Evolutionary conservation across 2,888 invertebrate genomes (phyloP).

Genomic region (Rapana venosa): DNA sequence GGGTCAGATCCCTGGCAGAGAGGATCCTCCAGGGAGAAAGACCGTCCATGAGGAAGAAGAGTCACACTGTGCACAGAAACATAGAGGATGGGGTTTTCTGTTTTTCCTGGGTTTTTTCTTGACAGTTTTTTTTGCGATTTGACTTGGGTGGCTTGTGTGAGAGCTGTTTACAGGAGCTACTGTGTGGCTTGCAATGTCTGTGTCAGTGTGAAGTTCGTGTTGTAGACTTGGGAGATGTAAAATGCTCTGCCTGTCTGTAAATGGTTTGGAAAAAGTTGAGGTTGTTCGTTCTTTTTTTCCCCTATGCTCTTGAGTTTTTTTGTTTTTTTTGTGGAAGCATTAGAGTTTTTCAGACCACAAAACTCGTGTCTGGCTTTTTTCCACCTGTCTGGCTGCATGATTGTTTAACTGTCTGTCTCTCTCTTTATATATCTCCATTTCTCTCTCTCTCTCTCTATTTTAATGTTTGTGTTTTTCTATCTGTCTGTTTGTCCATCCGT

Average conservation of each 20-base stretch:
- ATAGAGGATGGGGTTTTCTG: neutral
- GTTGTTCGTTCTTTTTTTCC: neutral
- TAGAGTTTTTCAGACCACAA: too few relatives aligned
- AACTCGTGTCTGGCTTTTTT: neutral
- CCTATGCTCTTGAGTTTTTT: too few relatives aligned
- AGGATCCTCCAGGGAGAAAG: neutral
- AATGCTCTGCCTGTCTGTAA: neutral
- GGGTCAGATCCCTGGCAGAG: constrained; percentile 16
- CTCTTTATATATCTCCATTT: neutral
- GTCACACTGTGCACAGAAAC: neutral
- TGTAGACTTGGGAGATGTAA: neutral
- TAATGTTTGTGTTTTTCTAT: neutral
- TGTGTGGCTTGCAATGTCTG: neutral
- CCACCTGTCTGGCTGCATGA: neutral
- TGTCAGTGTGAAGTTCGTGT: neutral
- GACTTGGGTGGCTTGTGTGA: neutral
- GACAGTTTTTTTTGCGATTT: too few relatives aligned
- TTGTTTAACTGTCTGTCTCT: neutral
- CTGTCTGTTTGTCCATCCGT: neutral
- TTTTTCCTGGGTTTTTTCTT: too few relatives aligned
- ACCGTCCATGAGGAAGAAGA: neutral
- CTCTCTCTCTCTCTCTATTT: neutral
- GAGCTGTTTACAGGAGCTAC: neutral
- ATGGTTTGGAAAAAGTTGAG: neutral
- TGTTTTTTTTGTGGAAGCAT: too few relatives aligned